phyloP scores from a whole-genome alignment of 2,113 vertebrate genomes.

The Salminus brasiliensis region DNA sequence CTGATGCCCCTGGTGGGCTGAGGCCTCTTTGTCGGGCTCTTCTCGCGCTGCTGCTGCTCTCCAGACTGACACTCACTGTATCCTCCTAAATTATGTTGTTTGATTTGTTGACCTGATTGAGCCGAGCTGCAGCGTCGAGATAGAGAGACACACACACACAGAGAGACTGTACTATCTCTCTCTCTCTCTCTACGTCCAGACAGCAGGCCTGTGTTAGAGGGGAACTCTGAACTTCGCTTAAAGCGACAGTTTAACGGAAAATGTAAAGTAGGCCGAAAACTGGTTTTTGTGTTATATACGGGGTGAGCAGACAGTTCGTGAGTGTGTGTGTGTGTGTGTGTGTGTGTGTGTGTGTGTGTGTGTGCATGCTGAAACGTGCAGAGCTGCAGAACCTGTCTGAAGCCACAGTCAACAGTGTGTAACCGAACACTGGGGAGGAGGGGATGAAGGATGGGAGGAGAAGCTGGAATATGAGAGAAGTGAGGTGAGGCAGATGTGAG shows the following conservation, averaged over 20 bases:
- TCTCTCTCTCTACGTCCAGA: not conserved
- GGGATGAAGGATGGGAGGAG: not conserved
- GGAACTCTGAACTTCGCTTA: no score
- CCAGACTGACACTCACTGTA: not conserved
- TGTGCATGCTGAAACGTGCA: slow-evolving; percentile 55
- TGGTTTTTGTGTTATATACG: no score
- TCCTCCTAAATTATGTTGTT: not conserved
- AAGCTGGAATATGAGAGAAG: not conserved
- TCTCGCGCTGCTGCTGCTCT: not conserved
- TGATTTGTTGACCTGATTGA: not conserved
- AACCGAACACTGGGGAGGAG: not conserved
- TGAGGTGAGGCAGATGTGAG: no score
- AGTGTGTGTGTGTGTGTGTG: not conserved
- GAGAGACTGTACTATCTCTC: not conserved
- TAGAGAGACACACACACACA: no score
- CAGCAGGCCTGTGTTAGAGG: no score
- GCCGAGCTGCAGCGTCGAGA: not conserved
- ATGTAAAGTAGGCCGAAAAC: no score
- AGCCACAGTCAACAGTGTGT: slow-evolving; percentile 45
- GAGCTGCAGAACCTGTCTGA: slow-evolving; percentile 57
- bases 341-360: not conserved
- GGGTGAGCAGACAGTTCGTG: not conserved
- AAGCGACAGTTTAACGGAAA: no score
- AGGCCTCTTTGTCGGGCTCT: not conserved
- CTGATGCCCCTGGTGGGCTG: not conserved